Evolutionary conservation across 2,113 vertebrate genomes (phyloP).

Genomic region (Bos taurus): ARS-UCD2.0 NC_037347.1:12975501-12976000

Average conservation of each 20-base stretch:
- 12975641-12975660: not conserved
- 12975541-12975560: not conserved
- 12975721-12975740: not conserved
- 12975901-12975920: too few relatives aligned
- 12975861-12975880: not conserved
- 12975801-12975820: not conserved
- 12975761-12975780: not conserved
- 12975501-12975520: not conserved
- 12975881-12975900: too few relatives aligned
- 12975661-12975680: not conserved
- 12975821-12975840: not conserved
- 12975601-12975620: not conserved
- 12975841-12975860: not conserved
- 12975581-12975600: not conserved
- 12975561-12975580: not conserved
- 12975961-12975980: too few relatives aligned
- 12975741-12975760: not conserved
- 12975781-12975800: not conserved
- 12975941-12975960: too few relatives aligned
- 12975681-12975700: not conserved
- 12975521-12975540: not conserved
- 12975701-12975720: not conserved
- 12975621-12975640: not conserved
- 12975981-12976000: too few relatives aligned
- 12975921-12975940: too few relatives aligned